phyloP scores from a whole-genome alignment of 2,113 vertebrate species.

The Sylvilagus bachmani region DNA sequence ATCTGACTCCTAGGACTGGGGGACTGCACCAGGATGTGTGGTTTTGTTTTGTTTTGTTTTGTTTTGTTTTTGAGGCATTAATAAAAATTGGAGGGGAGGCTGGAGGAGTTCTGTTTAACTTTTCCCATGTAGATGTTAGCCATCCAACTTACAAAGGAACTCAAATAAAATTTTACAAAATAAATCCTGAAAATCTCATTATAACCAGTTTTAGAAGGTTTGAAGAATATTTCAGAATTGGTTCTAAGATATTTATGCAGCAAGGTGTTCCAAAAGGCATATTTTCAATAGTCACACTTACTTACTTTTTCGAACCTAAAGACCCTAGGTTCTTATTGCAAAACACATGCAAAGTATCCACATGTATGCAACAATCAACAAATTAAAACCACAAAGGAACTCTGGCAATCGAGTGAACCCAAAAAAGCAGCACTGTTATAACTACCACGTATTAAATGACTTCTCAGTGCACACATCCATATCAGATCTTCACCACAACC shows the following conservation, averaged over 20 bases:
- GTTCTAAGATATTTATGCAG: constrained; percentile 42
- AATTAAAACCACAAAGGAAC: constrained; percentile 52
- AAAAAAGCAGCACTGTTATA: neutral
- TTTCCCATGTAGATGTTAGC: neutral
- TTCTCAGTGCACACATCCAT: neutral
- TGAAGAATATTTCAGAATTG: constrained; percentile 48
- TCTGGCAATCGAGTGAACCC: constrained; percentile 15
- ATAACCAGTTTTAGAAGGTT: constrained; percentile 46
- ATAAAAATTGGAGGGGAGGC: neutral
- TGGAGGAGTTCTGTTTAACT: neutral
- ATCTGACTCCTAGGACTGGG: neutral
- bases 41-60: no score
- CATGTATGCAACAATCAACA: constrained; percentile 58
- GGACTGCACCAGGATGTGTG: neutral
- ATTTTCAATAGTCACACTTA: constrained; percentile 63
- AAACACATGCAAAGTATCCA: constrained; percentile 40
- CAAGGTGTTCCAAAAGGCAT: neutral
- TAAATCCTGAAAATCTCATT: constrained; percentile 51
- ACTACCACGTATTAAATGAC: neutral
- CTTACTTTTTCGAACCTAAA: constrained; percentile 54
- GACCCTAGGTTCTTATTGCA: constrained; percentile 29
- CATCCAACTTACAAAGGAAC: neutral
- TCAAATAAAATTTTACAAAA: constrained; percentile 48
- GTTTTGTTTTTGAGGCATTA: constrained; percentile 52
- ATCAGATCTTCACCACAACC: neutral